Conservation (phyloP, 2,113 vertebrate genomes). For the Boleophthalmus pectinirostris region DNA sequence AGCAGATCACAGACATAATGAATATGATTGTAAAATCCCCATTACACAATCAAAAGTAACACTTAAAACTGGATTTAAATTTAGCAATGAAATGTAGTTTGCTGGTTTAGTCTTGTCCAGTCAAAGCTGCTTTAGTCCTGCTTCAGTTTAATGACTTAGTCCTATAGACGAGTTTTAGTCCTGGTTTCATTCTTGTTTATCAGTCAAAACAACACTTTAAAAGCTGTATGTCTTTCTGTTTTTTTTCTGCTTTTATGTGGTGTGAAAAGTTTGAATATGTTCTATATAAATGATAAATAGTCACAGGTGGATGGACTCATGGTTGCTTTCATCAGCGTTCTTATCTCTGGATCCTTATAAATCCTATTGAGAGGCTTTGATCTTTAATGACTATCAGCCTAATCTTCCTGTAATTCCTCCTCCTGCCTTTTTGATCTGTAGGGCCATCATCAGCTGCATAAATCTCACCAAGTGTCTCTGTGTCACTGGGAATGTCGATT, state of each 20-base stretch:
- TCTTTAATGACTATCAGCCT: constrained; percentile 18
- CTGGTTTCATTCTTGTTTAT: not conserved
- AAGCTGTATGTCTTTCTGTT: not conserved
- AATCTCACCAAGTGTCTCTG: not conserved
- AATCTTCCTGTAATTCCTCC: constrained; percentile 11
- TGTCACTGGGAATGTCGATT: not conserved
- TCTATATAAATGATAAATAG: constrained; percentile 21
- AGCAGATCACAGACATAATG: no score
- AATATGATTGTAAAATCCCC: no score
- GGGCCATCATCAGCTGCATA: not conserved
- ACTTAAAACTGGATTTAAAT: not conserved
- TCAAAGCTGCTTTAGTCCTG: not conserved
- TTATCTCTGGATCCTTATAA: constrained; percentile 20
- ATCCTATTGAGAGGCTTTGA: not conserved
- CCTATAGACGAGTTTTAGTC: not conserved
- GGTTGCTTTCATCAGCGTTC: constrained; percentile 25
- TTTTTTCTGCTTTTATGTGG: not conserved
- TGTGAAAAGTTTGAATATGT: not conserved
- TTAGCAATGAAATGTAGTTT: not conserved
- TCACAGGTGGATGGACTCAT: constrained; percentile 27
- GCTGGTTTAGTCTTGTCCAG: not conserved
- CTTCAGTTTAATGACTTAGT: not conserved
- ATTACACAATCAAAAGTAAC: no score
- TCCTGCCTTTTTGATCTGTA: constrained; percentile 4
- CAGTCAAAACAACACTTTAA: not conserved